Evolutionary conservation across 2,888 invertebrate species (phyloP).

Genomic region (Empis livida): DNA sequence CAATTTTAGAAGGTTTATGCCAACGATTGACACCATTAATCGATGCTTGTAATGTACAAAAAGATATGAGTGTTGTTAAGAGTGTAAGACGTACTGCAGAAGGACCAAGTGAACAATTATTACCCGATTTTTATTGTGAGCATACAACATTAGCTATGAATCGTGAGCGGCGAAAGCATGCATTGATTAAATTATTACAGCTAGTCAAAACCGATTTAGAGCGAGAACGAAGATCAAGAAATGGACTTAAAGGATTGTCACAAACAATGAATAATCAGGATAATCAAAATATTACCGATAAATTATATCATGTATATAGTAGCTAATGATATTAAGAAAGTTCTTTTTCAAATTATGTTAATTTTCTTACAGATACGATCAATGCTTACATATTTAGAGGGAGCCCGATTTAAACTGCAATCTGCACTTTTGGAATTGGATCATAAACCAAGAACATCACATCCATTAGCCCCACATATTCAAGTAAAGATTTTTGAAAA

Average conservation of each 20-base stretch:
- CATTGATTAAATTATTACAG: conserved; percentile 71
- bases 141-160: conserved; percentile 91
- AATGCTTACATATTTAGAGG: conserved; percentile 85
- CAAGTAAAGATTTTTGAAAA: conserved; percentile 36
- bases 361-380: conserved; percentile 63
- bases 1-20: conserved; percentile 56
- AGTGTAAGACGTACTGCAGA: conserved; percentile 35
- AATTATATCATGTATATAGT: conserved; percentile 72
- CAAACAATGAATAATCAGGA: conserved; percentile 83
- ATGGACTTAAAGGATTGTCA: conserved; percentile 78
- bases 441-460: conserved; percentile 59
- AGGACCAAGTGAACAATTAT: conserved; percentile 62
- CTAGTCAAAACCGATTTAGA: conserved; percentile 80
- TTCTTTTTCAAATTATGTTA: neutral
- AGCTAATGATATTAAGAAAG: neutral
- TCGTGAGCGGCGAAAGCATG: conserved; percentile 73
- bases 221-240: conserved; percentile 76
- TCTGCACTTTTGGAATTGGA: conserved; percentile 72
- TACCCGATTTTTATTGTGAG: conserved; percentile 92
- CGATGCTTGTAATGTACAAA: conserved; percentile 32
- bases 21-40: conserved; percentile 27
- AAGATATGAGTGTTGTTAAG: conserved; percentile 33
- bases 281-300: conserved; percentile 82
- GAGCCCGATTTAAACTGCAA: conserved; percentile 76
- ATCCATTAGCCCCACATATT: conserved; percentile 76